Conservation (phyloP, 2,888 invertebrate genomes). For the Plebejus argus region DNA sequence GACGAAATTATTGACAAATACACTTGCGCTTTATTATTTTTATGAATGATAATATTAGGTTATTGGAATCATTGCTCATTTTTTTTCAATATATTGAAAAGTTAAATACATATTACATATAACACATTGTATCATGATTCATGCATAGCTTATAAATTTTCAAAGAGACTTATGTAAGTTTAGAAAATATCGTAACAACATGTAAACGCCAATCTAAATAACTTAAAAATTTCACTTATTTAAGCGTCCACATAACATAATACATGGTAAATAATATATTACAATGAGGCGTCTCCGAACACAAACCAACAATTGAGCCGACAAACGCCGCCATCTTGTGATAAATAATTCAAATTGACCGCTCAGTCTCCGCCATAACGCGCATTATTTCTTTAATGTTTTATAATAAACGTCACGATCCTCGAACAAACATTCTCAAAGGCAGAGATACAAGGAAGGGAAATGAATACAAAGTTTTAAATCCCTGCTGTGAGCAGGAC, state of each 20-base stretch:
- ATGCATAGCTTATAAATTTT: too few relatives aligned
- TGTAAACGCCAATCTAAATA: not conserved
- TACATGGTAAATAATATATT: not conserved
- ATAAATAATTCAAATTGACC: constrained; percentile 11
- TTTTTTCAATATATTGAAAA: too few relatives aligned
- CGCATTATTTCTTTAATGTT: not conserved
- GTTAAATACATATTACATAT: too few relatives aligned
- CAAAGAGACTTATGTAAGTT: too few relatives aligned
- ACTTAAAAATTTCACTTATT: not conserved
- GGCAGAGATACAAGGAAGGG: not conserved
- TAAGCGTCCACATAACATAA: not conserved
- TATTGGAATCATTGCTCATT: too few relatives aligned
- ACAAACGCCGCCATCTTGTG: constrained; percentile 4
- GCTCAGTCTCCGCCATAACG: not conserved
- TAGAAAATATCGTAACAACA: not conserved
- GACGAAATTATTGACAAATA: too few relatives aligned
- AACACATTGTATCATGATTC: too few relatives aligned
- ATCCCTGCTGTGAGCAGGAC: too few relatives aligned
- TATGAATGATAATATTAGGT: too few relatives aligned
- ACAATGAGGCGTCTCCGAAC: not conserved
- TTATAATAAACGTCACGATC: constrained; percentile 6
- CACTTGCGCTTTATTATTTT: too few relatives aligned
- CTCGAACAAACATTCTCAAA: not conserved
- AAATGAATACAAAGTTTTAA: not conserved
- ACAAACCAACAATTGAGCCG: constrained; percentile 10